These are phyloP conservation scores for Stramonita haemastoma DNA, from an alignment of 2,888 invertebrate species.

Conservation along the genomic window DNA sequence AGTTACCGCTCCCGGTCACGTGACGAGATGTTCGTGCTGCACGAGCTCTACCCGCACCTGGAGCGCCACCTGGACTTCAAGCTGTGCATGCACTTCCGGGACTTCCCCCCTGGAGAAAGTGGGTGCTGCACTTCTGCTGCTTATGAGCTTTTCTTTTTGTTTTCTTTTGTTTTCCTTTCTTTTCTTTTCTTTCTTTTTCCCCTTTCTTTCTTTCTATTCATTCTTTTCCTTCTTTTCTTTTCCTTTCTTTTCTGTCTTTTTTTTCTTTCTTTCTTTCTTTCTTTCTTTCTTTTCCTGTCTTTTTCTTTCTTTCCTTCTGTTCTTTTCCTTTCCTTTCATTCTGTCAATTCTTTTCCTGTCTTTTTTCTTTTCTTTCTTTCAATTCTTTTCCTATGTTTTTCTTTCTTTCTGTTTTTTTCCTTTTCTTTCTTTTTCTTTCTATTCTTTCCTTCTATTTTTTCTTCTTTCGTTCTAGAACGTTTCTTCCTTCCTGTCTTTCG, in stretches of 20 bases:
- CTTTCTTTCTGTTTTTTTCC: background rate
- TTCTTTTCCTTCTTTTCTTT: background rate
- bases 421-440: slow-evolving; percentile 19
- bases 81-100: slow-evolving; percentile 69
- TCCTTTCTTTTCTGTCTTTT: background rate
- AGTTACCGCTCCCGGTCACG: slow-evolving; percentile 65
- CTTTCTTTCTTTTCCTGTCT: background rate
- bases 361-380: background rate
- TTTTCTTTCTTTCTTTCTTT: background rate
- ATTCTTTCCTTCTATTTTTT: background rate
- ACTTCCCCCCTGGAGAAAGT: slow-evolving; percentile 71
- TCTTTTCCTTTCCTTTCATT: no score
- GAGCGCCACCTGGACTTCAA: slow-evolving; percentile 65
- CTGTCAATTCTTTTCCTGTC: no score
- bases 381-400: slow-evolving; percentile 10
- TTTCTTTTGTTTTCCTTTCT: background rate
- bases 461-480: no score
- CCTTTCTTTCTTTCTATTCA: background rate
- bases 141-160: background rate
- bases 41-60: slow-evolving; percentile 65
- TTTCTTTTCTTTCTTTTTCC: background rate
- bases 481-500: background rate
- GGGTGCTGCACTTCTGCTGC: slow-evolving; percentile 32
- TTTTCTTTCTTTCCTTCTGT: background rate
- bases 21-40: slow-evolving; percentile 68